These are phyloP conservation scores for Embidobia sp. DNA, from an alignment of 2,888 invertebrate genomes.

Conservation along the genomic window DNA sequence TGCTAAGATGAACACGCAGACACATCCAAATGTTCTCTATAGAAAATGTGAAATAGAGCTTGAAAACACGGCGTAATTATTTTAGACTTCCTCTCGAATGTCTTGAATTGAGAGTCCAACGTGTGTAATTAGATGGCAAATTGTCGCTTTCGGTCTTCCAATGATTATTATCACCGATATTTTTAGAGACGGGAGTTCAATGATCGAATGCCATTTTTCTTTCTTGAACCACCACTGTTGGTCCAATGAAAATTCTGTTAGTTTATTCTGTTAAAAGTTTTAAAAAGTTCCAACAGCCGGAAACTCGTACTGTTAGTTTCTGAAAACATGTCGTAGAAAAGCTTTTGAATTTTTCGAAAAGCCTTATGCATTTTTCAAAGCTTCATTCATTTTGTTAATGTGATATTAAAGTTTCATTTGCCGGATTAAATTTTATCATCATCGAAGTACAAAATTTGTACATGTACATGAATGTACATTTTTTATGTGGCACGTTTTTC, in stretches of 20 bases:
- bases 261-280: slow-evolving; percentile 10
- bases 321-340: no score
- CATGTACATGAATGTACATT: no score
- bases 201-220: slow-evolving; percentile 8
- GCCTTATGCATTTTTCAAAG: no score
- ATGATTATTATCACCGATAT: not conserved
- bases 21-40: not conserved
- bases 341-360: no score
- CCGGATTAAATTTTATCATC: no score
- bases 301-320: no score
- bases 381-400: no score
- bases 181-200: slow-evolving; percentile 21
- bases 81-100: slow-evolving; percentile 7
- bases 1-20: slow-evolving; percentile 5
- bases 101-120: not conserved
- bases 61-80: slow-evolving; percentile 1
- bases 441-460: no score
- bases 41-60: not conserved
- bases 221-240: not conserved
- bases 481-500: no score
- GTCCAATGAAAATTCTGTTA: slow-evolving; percentile 5
- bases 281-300: no score
- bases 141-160: slow-evolving; percentile 1
- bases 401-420: no score
- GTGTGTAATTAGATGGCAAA: slow-evolving; percentile 1